Evolutionary conservation across 1,140 invertebrate species (phyloP), one percentile per base, ranked within the genome.

Genomic region (Solenopsis invicta): DNA sequence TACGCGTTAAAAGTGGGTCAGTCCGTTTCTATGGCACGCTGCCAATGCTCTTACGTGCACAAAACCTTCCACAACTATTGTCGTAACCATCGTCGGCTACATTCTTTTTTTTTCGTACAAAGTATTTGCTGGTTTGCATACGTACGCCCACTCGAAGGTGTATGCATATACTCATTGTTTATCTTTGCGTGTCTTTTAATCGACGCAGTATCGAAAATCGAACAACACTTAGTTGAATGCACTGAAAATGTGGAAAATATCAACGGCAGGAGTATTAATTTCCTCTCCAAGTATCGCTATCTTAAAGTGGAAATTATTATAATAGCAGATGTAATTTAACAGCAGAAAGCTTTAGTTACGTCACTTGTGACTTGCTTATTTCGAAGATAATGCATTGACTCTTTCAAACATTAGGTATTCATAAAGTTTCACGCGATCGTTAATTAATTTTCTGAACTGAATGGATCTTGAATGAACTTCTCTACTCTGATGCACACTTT

Each of bases 41-140:
- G 93, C 92, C 93, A 94, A 92, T 88, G 87, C 81, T 92, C 92
- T 93, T 92, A 92, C 92, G 89, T 93, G 93, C 78, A 29, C 29
- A 84, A 87, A 82, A 45, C 75, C 78, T 92, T 84, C 87, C 91
- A 89, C 77, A 86, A 69, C 48, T 85, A 86, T 56, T 64, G 64
- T 64, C 85, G 64, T 74, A 37, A 82, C 48, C 54, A 78, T n/a
- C 52, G 80, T 67, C 69, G n/a, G 18, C 29, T 85, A 76, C 24
- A 10, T 62, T 4, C 21, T 6, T 37, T 64, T 45, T 45, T 41
- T 66, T 50, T 77, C 52, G 24, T 66, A 66, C 37, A 12, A 78
- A 85, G 56, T 78, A 76, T 16, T 45, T 45, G 64, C 48, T 13
- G 9, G 2, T 16, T 24, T 24, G 24, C 52, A 41, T 34, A 59